These are phyloP conservation scores for Drosophila miranda DNA, from an alignment of 1,140 invertebrate species.

Conservation along the genomic window DNA sequence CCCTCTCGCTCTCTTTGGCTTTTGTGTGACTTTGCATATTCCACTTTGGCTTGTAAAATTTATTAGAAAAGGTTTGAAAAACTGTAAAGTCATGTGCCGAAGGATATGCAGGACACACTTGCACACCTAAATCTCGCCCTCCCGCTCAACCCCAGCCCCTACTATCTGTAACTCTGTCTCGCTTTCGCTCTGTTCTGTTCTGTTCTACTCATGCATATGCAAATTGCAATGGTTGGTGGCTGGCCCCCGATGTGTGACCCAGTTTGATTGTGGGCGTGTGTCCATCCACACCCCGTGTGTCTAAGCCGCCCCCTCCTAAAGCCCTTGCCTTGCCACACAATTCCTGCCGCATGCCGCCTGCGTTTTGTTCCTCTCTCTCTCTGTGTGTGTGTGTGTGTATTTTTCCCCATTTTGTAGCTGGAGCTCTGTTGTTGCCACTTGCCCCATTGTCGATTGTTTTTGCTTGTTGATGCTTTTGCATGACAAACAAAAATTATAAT, in stretches of 20 bases:
- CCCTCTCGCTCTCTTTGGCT: slow-evolving; percentile 11
- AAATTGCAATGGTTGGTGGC: slow-evolving; percentile 64
- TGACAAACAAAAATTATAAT: slow-evolving; percentile 80
- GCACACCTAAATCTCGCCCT: slow-evolving; percentile 16
- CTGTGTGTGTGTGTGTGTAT: slow-evolving; percentile 12
- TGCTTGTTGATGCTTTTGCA: slow-evolving; percentile 67
- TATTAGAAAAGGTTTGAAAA: slow-evolving; percentile 74
- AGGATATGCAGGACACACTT: slow-evolving; percentile 47
- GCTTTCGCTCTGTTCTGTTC: slow-evolving; percentile 8
- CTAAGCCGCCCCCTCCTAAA: not conserved
- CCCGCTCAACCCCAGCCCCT: not conserved
- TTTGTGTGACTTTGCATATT: slow-evolving; percentile 70
- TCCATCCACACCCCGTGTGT: slow-evolving; percentile 16
- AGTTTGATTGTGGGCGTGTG: slow-evolving; percentile 73
- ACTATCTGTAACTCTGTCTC: not conserved
- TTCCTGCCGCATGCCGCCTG: slow-evolving; percentile 31
- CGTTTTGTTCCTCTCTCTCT: slow-evolving; percentile 30
- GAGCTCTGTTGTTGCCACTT: slow-evolving; percentile 7
- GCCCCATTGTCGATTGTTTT: slow-evolving; percentile 56
- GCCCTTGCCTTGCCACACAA: slow-evolving; percentile 4
- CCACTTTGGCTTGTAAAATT: slow-evolving; percentile 52
- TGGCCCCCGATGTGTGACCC: slow-evolving; percentile 49
- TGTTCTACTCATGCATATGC: slow-evolving; percentile 68
- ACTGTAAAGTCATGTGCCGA: slow-evolving; percentile 61
- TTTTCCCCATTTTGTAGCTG: slow-evolving; percentile 50